A percentile compares a stretch with the other conserved stretches of the same genome.
Evolutionary conservation across 1,140 invertebrate species (phyloP).

Genomic region (Zophobas atratus): DNA sequence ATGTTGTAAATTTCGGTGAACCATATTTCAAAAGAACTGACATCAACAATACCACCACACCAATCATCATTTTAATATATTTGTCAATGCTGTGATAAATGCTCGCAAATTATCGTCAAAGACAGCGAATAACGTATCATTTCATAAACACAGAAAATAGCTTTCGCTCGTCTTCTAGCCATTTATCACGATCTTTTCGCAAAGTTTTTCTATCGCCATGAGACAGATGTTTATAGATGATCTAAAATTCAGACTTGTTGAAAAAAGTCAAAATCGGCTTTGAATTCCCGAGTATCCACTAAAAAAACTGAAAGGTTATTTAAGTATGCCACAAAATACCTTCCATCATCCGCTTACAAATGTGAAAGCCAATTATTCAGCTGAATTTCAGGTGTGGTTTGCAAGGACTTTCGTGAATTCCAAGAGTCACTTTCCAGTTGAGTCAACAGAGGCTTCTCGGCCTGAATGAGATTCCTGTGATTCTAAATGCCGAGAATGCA

Average conservation of each 20-base stretch:
- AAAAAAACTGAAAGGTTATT: background rate
- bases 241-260: background rate
- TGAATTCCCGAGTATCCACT: background rate
- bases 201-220: slow-evolving; percentile 15
- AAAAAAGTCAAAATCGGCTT: background rate
- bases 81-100: slow-evolving; percentile 20
- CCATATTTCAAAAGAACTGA: slow-evolving; percentile 14
- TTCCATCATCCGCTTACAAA: slow-evolving; percentile 27
- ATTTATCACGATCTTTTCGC: slow-evolving; percentile 10
- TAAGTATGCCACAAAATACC: background rate
- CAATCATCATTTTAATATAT: slow-evolving; percentile 12
- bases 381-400: slow-evolving; percentile 25
- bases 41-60: too few relatives aligned
- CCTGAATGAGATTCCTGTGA: slow-evolving; percentile 33
- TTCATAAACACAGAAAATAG: slow-evolving; percentile 1
- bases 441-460: slow-evolving; percentile 23
- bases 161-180: background rate
- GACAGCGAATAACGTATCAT: slow-evolving; percentile 17
- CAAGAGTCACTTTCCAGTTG: slow-evolving; percentile 38
- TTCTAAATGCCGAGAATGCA: slow-evolving; percentile 35
- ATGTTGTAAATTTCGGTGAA: background rate
- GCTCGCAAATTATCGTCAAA: slow-evolving; percentile 7
- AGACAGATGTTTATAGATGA: slow-evolving; percentile 3
- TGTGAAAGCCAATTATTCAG: slow-evolving; percentile 41
- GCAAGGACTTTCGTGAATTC: slow-evolving; percentile 32